Evolutionary conservation across 2,888 invertebrate genomes (phyloP).

Genomic region (Meta bourneti): DNA sequence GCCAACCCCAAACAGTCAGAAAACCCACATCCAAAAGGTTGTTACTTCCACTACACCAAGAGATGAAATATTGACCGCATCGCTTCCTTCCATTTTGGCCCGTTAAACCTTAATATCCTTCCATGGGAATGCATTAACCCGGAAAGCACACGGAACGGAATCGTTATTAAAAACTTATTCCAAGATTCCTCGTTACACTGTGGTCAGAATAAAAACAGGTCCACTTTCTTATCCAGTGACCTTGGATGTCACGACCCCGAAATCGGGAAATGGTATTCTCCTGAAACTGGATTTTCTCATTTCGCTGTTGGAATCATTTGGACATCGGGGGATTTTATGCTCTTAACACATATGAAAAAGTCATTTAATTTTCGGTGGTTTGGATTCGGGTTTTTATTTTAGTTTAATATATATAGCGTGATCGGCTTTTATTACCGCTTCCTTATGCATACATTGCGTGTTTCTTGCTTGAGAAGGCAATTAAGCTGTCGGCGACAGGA

Average conservation of each 20-base stretch:
- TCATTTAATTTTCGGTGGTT: not conserved
- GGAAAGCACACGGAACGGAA: conserved; percentile 16
- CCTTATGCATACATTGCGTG: not conserved
- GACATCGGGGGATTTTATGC: too few relatives aligned
- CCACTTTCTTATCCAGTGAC: conserved; percentile 19
- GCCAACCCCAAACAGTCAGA: not conserved
- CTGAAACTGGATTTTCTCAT: conserved; percentile 12
- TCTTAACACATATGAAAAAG: not conserved
- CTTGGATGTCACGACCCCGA: conserved; percentile 41
- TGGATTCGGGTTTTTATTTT: not conserved
- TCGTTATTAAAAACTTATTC: not conserved
- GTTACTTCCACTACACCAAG: not conserved
- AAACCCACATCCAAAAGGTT: not conserved
- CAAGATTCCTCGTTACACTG: not conserved
- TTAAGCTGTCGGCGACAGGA: not conserved
- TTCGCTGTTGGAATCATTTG: not conserved
- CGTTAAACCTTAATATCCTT: conserved; percentile 24
- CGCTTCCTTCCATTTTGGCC: conserved; percentile 53
- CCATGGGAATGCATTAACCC: conserved; percentile 66
- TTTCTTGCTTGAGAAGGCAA: not conserved
- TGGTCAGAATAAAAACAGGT: conserved; percentile 4
- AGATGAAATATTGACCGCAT: conserved; percentile 34
- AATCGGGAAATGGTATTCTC: conserved; percentile 57
- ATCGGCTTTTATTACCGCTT: not conserved
- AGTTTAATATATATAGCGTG: conserved; percentile 4